phyloP scores from a whole-genome alignment of 1,140 invertebrate species.

The Saxidomus purpurata region DNA sequence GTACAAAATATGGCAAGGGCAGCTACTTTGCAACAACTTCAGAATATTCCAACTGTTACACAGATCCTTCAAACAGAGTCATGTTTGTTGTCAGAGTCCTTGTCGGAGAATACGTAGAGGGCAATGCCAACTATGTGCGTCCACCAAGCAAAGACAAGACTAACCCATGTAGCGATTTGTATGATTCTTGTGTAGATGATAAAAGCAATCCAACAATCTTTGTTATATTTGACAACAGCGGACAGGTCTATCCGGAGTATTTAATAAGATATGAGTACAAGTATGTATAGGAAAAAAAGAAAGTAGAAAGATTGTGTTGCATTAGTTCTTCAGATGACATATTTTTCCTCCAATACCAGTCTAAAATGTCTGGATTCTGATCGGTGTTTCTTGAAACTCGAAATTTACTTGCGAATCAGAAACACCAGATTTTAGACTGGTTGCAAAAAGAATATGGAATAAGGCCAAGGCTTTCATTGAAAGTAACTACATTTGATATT shows the following conservation, averaged over 20 bases:
- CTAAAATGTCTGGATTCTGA: too few relatives aligned
- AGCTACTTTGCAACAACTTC: conserved; percentile 76
- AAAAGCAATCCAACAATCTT: conserved; percentile 72
- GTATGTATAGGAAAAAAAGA: neutral
- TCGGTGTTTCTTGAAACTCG: too few relatives aligned
- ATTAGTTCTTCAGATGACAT: too few relatives aligned
- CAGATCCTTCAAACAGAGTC: conserved; percentile 30
- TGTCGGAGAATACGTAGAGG: conserved; percentile 72
- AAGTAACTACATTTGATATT: too few relatives aligned
- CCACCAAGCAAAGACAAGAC: conserved; percentile 70
- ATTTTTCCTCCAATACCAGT: too few relatives aligned
- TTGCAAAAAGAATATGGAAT: too few relatives aligned
- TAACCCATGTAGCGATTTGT: conserved; percentile 64
- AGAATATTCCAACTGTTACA: conserved; percentile 69
- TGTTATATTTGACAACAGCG: conserved; percentile 75
- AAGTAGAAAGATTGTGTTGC: too few relatives aligned
- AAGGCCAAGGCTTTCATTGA: too few relatives aligned
- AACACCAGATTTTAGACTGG: too few relatives aligned
- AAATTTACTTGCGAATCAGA: too few relatives aligned
- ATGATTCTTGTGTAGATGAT: conserved; percentile 78
- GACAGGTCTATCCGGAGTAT: conserved; percentile 80
- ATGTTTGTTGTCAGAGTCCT: conserved; percentile 76
- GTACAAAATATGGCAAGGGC: conserved; percentile 77
- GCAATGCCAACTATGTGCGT: conserved; percentile 55
- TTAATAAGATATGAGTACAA: conserved; percentile 71